Evolutionary conservation across 1,140 invertebrate genomes (phyloP).

Genomic region (Aporrectodea caliginosa): DNA sequence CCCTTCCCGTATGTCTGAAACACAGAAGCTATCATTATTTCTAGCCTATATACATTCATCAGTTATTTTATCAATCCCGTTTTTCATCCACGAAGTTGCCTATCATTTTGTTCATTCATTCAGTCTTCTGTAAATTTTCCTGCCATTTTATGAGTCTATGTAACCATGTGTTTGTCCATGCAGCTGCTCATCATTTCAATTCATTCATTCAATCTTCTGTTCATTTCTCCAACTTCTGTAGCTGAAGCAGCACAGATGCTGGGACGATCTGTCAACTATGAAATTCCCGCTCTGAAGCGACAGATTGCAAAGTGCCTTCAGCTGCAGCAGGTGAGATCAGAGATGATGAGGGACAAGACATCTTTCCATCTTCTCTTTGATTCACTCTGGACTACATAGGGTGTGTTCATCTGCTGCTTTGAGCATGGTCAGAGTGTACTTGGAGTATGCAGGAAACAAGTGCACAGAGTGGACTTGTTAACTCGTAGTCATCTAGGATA

Average conservation of each 20-base stretch:
- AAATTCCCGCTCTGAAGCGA: conserved; percentile 86
- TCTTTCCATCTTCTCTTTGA: neutral
- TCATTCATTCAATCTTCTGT: neutral
- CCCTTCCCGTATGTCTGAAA: too few species aligned
- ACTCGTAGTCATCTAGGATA: neutral
- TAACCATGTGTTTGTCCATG: neutral
- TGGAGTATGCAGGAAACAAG: neutral
- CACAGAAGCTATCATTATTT: too few species aligned
- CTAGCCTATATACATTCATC: too few species aligned
- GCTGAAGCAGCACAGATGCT: conserved; percentile 88
- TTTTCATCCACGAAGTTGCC: too few species aligned
- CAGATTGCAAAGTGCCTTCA: conserved; percentile 72
- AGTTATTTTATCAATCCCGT: too few species aligned
- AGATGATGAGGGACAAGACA: neutral
- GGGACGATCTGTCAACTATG: conserved; percentile 87
- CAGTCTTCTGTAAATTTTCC: too few species aligned
- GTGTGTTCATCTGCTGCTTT: neutral
- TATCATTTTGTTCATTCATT: too few species aligned
- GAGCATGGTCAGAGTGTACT: neutral
- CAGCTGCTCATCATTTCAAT: too few species aligned
- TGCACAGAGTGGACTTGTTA: neutral
- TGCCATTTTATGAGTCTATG: too few species aligned
- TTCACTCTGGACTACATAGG: neutral
- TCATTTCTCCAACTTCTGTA: conserved; percentile 49
- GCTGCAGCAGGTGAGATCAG: conserved; percentile 45